phyloP scores from a whole-genome alignment of 2,113 vertebrate genomes.

The Phainopepla nitens region DNA sequence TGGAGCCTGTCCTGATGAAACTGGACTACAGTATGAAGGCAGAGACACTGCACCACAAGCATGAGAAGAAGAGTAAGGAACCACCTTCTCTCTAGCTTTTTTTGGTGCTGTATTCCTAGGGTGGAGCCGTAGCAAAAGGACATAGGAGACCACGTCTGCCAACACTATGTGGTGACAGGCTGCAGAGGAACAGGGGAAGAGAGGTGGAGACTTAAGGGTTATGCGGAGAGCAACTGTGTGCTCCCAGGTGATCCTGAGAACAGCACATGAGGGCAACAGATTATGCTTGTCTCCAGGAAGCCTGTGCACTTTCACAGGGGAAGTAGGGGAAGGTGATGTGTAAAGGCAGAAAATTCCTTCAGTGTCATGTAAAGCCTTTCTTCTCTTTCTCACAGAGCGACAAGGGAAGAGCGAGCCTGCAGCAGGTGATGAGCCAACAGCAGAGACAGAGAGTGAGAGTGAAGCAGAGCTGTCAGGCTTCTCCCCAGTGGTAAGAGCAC shows the following conservation, averaged over 20 bases:
- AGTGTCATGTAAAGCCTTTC: background rate
- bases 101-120: background rate
- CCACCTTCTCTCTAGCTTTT: background rate
- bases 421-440: conserved; percentile 84
- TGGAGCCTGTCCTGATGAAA: conserved; percentile 98
- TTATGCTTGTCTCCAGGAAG: background rate
- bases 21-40: conserved; percentile 99
- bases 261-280: background rate
- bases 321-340: background rate
- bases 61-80: conserved; percentile 93
- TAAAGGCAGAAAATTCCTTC: background rate
- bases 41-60: conserved; percentile 87
- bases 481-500: conserved; percentile 84
- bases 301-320: background rate
- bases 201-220: background rate
- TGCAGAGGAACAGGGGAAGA: background rate
- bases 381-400: conserved; percentile 62
- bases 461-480: conserved; percentile 95
- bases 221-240: background rate
- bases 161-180: background rate
- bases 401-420: conserved; percentile 83
- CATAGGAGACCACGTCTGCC: background rate
- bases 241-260: background rate
- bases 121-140: background rate
- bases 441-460: conserved; percentile 95